Evolutionary conservation across 2,888 invertebrate genomes (phyloP).

Genomic region (Ochropleura plecta): DNA sequence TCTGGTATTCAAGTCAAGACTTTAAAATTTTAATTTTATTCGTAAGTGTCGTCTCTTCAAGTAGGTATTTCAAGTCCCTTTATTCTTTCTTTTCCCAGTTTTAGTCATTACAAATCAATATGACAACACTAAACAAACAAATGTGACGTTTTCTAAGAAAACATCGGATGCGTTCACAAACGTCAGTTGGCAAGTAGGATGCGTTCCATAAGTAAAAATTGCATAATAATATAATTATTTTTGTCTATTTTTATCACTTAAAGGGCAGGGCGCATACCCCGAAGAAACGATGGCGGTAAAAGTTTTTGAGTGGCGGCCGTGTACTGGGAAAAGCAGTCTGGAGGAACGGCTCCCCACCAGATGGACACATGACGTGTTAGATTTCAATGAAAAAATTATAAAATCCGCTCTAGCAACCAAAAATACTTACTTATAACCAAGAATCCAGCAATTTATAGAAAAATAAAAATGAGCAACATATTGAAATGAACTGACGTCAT

Average conservation of each 20-base stretch:
- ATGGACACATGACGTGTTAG: too few species aligned
- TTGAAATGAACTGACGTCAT: conserved; percentile 39
- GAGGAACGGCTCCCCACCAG: too few species aligned
- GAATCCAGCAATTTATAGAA: too few species aligned
- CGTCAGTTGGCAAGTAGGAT: neutral
- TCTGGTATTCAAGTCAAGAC: too few species aligned
- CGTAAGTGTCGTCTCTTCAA: neutral
- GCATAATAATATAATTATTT: neutral
- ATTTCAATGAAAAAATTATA: too few species aligned
- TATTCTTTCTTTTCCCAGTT: neutral
- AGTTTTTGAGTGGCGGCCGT: too few species aligned
- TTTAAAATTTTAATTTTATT: neutral
- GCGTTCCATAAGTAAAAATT: neutral
- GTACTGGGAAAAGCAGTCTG: too few species aligned
- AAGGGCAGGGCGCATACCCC: too few species aligned
- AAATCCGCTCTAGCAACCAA: neutral
- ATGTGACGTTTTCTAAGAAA: neutral
- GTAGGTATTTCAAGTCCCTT: too few species aligned
- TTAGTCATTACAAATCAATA: neutral
- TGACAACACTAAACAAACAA: neutral
- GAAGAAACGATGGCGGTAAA: too few species aligned
- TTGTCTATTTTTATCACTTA: neutral
- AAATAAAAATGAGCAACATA: neutral
- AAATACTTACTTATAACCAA: neutral
- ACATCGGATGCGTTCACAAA: conserved; percentile 1